A percentile compares a stretch with the other conserved stretches of the same genome.
phyloP scores from a whole-genome alignment of 1,140 invertebrate species.

The Drosophila repletoides region DNA sequence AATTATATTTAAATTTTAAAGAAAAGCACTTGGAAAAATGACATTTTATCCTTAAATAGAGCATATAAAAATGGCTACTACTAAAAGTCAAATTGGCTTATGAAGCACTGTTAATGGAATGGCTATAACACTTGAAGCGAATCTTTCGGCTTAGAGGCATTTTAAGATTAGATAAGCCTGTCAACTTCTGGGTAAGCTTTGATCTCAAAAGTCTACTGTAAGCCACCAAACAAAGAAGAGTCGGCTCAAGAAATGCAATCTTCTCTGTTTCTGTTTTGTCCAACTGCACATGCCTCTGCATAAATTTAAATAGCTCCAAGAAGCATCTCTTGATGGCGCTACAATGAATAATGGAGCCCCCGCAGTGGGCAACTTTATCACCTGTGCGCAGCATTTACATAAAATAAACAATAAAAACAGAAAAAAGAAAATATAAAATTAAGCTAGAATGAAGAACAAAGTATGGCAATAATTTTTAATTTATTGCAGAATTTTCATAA shows the following conservation, averaged over 20 bases:
- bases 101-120: too few relatives aligned
- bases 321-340: conserved; percentile 50
- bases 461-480: conserved; percentile 76
- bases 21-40: too few relatives aligned
- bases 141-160: too few relatives aligned
- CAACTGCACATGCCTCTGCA: conserved; percentile 52
- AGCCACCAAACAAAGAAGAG: background rate
- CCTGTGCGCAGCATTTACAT: conserved; percentile 67
- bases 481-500: conserved; percentile 78
- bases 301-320: conserved; percentile 53
- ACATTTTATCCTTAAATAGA: too few relatives aligned
- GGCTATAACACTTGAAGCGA: too few relatives aligned
- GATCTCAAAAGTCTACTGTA: background rate
- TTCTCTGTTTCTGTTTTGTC: background rate
- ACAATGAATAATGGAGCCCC: conserved; percentile 64
- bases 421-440: conserved; percentile 34
- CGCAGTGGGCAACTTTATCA: conserved; percentile 61
- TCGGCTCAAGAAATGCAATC: conserved; percentile 9
- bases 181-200: too few relatives aligned
- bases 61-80: too few relatives aligned
- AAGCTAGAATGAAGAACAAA: conserved; percentile 55
- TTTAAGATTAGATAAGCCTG: too few relatives aligned
- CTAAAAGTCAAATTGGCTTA: too few relatives aligned
- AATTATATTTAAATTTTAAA: too few relatives aligned
- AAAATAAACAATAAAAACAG: conserved; percentile 43